A percentile compares a stretch with the other conserved stretches of the same genome.
phyloP scores from a whole-genome alignment of 2,888 invertebrate species.

The Drosophila anomalipes region DNA sequence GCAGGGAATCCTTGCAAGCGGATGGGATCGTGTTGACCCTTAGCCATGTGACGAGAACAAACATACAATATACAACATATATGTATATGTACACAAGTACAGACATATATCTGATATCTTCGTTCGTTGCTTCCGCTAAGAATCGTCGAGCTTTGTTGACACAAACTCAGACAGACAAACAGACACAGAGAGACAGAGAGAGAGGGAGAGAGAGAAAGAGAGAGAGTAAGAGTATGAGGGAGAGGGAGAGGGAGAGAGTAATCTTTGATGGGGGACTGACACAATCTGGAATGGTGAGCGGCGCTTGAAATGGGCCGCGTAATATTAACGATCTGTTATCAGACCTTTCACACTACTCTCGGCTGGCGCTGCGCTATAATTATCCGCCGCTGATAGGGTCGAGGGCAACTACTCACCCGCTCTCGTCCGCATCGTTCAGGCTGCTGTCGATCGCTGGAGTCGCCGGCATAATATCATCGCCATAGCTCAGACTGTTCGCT shows the following conservation, averaged over 20 bases:
- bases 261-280: background rate
- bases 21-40: conserved; percentile 45
- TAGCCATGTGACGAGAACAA: conserved; percentile 12
- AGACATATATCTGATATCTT: background rate
- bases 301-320: conserved; percentile 74
- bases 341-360: conserved; percentile 62
- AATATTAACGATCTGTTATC: conserved; percentile 80
- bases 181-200: background rate
- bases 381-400: conserved; percentile 70
- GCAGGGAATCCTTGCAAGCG: conserved; percentile 34
- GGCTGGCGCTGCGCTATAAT: conserved; percentile 56
- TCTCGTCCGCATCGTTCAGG: conserved; percentile 58
- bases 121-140: conserved; percentile 54
- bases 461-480: conserved; percentile 31
- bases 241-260: background rate
- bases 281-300: conserved; percentile 31
- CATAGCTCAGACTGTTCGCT: conserved; percentile 37
- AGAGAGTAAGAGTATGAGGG: background rate
- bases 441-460: conserved; percentile 23
- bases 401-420: conserved; percentile 69
- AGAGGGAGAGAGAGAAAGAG: background rate
- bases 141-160: conserved; percentile 43
- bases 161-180: background rate
- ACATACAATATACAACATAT: background rate
- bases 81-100: background rate